These are phyloP conservation scores for Platycnemis pennipes DNA, from an alignment of 2,888 invertebrate species.

Conservation along the genomic window DNA sequence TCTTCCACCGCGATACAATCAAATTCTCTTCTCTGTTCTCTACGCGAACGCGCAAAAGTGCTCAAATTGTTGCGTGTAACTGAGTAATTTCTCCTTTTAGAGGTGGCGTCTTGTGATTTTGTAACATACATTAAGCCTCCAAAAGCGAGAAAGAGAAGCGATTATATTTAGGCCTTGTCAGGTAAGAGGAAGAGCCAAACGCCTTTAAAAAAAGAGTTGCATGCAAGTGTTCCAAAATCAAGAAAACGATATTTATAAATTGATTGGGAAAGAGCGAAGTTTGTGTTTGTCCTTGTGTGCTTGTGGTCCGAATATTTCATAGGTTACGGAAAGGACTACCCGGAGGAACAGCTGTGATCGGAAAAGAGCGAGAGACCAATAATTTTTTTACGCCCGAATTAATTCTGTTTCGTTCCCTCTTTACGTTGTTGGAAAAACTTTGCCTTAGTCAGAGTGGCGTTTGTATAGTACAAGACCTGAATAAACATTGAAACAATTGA, in stretches of 20 bases:
- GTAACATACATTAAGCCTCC: too few relatives aligned
- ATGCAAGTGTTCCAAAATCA: neutral
- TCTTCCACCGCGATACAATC: neutral
- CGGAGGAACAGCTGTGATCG: neutral
- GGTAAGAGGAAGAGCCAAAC: neutral
- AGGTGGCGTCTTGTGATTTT: neutral
- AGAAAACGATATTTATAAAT: neutral
- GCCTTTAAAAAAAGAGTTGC: neutral
- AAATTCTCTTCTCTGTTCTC: neutral
- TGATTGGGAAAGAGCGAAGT: neutral
- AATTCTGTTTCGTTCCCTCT: neutral
- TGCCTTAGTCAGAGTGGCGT: neutral
- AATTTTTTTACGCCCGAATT: neutral
- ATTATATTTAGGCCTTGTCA: neutral
- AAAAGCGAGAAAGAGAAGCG: neutral
- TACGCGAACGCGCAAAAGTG: neutral
- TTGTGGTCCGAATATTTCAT: neutral
- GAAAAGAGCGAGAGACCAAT: neutral
- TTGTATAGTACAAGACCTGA: neutral
- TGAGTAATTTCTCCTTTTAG: neutral
- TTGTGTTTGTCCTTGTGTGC: neutral
- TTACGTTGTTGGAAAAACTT: neutral
- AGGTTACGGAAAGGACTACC: neutral
- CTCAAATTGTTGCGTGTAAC: neutral
- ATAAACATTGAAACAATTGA: neutral